Evolutionary conservation across 2,113 vertebrate genomes (phyloP).

Genomic region (Phaethon lepturus): DNA sequence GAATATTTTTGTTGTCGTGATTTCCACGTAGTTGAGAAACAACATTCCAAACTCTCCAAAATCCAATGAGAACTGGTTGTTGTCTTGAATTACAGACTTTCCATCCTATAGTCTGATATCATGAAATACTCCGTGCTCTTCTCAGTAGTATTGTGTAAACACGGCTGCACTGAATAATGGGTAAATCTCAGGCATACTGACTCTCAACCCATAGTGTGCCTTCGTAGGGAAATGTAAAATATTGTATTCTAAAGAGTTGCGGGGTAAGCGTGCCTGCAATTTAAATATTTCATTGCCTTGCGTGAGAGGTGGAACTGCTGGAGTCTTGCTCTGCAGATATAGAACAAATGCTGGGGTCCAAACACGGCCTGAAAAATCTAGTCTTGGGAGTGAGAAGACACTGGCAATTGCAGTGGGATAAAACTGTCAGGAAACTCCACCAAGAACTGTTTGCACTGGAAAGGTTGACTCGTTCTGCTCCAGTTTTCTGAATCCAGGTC

Average conservation of each 20-base stretch:
- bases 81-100: not conserved
- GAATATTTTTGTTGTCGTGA: not conserved
- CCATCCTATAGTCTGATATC: not conserved
- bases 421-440: not conserved
- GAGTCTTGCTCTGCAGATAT: not conserved
- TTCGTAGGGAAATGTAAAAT: not conserved
- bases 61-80: not conserved
- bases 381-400: not conserved
- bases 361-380: not conserved
- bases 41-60: not conserved
- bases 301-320: rapidly evolving
- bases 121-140: not conserved
- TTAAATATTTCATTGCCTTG: not conserved
- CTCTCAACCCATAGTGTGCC: not conserved
- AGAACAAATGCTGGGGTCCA: not conserved
- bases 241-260: not conserved
- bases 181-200: not conserved
- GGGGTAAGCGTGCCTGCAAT: not conserved
- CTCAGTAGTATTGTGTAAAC: not conserved
- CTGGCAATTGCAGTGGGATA: not conserved
- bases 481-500: not conserved
- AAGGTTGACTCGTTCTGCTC: not conserved
- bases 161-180: not conserved
- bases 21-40: not conserved
- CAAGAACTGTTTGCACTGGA: not conserved